These are phyloP conservation scores for Danio choprae DNA, from an alignment of 2,797 vertebrate genomes.

Conservation along the genomic window DNA sequence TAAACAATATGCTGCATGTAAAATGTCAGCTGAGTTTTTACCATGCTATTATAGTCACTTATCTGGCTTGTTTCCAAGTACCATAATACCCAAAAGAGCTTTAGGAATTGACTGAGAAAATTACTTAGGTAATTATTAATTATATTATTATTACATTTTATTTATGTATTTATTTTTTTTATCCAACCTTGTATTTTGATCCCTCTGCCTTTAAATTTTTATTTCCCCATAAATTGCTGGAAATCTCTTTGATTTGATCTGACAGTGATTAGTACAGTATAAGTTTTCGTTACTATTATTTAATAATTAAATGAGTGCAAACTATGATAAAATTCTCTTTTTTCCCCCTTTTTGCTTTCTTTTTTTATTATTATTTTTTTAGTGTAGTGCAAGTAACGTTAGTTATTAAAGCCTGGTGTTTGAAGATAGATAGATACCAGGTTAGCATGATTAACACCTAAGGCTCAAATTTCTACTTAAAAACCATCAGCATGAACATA, in stretches of 20 bases:
- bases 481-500: too few species aligned
- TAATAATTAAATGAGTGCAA: not conserved
- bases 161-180: conserved; percentile 66
- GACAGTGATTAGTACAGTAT: not conserved
- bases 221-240: not conserved
- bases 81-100: conserved; percentile 73
- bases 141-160: conserved; percentile 68
- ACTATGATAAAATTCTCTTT: not conserved
- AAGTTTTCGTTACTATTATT: not conserved
- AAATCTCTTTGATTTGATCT: not conserved
- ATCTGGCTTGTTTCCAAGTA: conserved; percentile 70
- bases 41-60: conserved; percentile 67
- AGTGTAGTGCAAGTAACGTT: too few species aligned
- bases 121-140: conserved; percentile 71
- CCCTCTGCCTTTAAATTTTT: not conserved
- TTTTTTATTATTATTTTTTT: too few species aligned
- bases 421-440: too few species aligned
- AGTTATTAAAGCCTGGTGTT: too few species aligned
- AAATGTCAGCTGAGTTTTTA: conserved; percentile 60
- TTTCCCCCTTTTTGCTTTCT: too few species aligned
- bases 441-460: too few species aligned
- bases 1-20: conserved; percentile 32
- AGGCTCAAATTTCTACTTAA: too few species aligned
- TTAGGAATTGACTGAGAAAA: conserved; percentile 76
- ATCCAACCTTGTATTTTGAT: not conserved